Evolutionary conservation across 2,797 vertebrate species (phyloP).

Genomic region (Myioborus miniatus): DNA sequence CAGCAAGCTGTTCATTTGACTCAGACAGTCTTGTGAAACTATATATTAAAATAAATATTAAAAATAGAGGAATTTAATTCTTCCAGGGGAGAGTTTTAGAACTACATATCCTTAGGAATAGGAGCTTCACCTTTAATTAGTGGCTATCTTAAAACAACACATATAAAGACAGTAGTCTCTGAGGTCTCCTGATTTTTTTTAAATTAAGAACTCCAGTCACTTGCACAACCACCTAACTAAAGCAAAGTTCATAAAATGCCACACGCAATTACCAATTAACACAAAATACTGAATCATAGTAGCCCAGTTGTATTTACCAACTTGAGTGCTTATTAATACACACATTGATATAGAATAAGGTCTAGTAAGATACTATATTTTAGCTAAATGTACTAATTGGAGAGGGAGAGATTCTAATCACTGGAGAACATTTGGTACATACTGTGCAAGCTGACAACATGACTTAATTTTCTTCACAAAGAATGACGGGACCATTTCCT

Average conservation of each 20-base stretch:
- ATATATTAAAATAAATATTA: not conserved
- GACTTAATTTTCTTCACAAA: not conserved
- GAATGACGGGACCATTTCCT: not conserved
- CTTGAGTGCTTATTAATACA: not conserved
- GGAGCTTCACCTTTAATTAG: not conserved
- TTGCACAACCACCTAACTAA: not conserved
- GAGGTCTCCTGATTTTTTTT: not conserved
- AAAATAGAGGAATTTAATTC: not conserved
- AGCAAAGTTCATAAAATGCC: not conserved
- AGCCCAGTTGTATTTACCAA: not conserved
- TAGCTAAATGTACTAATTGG: accelerated
- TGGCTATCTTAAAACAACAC: not conserved
- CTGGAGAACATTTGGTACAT: not conserved
- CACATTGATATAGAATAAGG: not conserved
- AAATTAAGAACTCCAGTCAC: not conserved
- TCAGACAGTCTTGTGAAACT: not conserved
- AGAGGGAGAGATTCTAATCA: not conserved
- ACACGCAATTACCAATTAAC: not conserved
- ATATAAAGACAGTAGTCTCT: not conserved
- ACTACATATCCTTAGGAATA: not conserved
- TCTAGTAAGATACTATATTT: not conserved
- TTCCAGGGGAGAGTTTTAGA: not conserved
- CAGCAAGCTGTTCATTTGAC: slow-evolving; percentile 37
- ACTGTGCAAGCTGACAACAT: not conserved
- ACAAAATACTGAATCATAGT: not conserved